Conservation (phyloP, 53 echinoderm and acorn worm species). For the Crossaster papposus region DNA sequence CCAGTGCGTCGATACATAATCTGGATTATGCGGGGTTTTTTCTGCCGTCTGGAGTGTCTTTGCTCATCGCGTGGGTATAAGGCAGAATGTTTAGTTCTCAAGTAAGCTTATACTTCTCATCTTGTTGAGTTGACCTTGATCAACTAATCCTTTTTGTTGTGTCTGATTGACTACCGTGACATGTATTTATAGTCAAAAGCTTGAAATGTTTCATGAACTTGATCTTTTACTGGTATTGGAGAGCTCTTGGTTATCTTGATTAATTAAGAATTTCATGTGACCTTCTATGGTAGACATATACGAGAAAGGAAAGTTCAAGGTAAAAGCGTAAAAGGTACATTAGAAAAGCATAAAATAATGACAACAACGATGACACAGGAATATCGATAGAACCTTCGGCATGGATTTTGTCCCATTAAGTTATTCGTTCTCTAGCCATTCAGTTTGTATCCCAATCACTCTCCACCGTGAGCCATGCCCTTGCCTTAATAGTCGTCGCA, state of each 20-base stretch:
- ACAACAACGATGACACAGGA: no score
- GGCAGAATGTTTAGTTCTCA: background rate
- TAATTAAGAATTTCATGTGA: background rate
- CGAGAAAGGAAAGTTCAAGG: no score
- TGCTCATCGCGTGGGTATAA: background rate
- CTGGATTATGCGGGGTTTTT: background rate
- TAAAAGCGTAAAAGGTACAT: no score
- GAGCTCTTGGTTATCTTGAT: background rate
- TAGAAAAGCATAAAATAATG: no score
- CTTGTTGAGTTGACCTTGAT: background rate
- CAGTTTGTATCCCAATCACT: background rate
- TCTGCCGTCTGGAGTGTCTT: background rate
- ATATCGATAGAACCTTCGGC: no score
- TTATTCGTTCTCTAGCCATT: no score
- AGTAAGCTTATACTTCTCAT: background rate
- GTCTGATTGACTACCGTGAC: background rate
- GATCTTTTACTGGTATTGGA: background rate
- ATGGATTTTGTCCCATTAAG: no score
- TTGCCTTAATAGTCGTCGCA: background rate
- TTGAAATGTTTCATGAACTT: background rate
- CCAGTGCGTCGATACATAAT: background rate
- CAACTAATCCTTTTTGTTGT: background rate
- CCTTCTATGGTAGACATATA: no score
- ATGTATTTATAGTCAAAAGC: background rate
- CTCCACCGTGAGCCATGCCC: no score